Percentiles rank a stretch among this genome's conserved stretches.
phyloP scores from a whole-genome alignment of 2,888 invertebrate species.

The Oligia strigilis region DNA sequence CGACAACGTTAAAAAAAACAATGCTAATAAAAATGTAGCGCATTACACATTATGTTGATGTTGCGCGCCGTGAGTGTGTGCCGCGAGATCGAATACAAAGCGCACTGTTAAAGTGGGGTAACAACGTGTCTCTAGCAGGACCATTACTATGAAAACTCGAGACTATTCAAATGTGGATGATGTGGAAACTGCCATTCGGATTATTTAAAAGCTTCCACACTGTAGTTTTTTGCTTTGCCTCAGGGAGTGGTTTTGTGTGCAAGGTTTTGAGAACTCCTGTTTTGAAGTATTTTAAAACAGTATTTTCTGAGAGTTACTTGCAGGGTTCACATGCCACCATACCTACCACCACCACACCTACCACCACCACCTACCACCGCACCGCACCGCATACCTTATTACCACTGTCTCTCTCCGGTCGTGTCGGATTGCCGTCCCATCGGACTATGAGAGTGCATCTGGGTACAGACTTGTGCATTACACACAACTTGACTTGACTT shows the following conservation, averaged over 20 bases:
- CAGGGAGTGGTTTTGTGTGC: too few species aligned
- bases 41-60: slow-evolving; percentile 34
- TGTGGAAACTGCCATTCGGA: background rate
- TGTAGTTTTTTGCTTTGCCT: too few species aligned
- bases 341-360: too few species aligned
- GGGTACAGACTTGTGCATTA: background rate
- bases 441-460: background rate
- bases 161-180: background rate
- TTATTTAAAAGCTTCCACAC: background rate
- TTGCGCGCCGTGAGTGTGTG: background rate
- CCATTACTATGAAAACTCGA: slow-evolving; percentile 24
- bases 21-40: slow-evolving; percentile 32
- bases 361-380: too few species aligned
- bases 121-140: slow-evolving; percentile 19
- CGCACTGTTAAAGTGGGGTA: slow-evolving; percentile 40
- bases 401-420: background rate
- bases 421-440: background rate
- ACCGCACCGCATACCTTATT: too few species aligned
- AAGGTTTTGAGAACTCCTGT: background rate
- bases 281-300: background rate
- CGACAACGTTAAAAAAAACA: slow-evolving; percentile 13
- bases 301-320: background rate
- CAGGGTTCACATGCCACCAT: background rate
- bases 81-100: slow-evolving; percentile 46
- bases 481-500: too few species aligned